These are phyloP conservation scores for Microcebus lehilahytsara DNA, from an alignment of 2,113 vertebrate species.

Conservation along the genomic window DNA sequence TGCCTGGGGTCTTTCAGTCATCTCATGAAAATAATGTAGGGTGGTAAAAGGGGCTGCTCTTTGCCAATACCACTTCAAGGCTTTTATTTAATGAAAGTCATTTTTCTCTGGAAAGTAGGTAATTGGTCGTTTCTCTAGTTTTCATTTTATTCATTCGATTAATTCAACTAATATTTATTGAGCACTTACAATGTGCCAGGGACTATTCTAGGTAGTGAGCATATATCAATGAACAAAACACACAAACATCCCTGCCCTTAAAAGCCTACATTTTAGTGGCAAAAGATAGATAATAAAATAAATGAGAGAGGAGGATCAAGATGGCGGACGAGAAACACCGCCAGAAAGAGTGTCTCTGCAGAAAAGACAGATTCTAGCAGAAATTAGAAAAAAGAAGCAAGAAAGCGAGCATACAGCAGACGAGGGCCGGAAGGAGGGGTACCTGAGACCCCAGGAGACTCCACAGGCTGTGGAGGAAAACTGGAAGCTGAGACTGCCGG, in stretches of 20 bases:
- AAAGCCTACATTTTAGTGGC: background rate
- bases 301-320: background rate
- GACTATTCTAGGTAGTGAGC: background rate
- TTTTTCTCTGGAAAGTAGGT: background rate
- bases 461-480: too few species aligned
- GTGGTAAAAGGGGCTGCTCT: background rate
- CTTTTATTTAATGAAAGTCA: constrained; percentile 4
- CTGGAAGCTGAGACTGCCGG: too few species aligned
- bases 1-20: background rate
- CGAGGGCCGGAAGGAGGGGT: too few species aligned
- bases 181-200: background rate
- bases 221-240: background rate
- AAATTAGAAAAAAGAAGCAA: too few species aligned
- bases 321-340: too few species aligned
- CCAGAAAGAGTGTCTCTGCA: too few species aligned
- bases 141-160: background rate
- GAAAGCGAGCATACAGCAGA: too few species aligned
- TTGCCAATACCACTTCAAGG: background rate
- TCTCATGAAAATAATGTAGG: background rate
- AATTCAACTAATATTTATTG: background rate
- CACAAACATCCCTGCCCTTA: background rate
- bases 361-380: too few species aligned
- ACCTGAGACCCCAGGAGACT: too few species aligned
- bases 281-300: constrained; percentile 12
- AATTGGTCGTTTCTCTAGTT: constrained; percentile 8